Conservation (phyloP, 2,797 vertebrate genomes). For the Buphagus erythrorhynchus region DNA sequence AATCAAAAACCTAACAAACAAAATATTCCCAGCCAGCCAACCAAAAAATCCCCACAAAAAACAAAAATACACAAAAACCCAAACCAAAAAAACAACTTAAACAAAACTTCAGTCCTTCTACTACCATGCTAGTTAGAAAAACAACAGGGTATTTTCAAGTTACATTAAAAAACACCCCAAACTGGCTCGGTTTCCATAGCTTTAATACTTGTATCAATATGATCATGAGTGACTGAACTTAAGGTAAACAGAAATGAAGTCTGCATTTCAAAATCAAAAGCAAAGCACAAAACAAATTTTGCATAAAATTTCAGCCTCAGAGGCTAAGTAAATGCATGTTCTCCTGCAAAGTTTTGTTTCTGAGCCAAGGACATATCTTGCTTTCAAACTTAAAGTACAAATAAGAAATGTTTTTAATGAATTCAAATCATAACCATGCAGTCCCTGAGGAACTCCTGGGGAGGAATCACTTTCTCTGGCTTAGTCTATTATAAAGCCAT, state of each 20-base stretch:
- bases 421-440: conserved; percentile 47
- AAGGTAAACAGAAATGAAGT: background rate
- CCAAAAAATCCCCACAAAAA: background rate
- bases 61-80: rapidly evolving
- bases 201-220: background rate
- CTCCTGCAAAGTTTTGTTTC: background rate
- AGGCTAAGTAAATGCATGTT: conserved; percentile 38
- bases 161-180: background rate
- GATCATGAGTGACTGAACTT: background rate
- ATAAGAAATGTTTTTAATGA: conserved; percentile 47
- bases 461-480: conserved; percentile 34
- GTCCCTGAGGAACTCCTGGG: conserved; percentile 20
- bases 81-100: background rate
- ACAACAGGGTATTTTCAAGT: background rate
- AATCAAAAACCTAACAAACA: rapidly evolving
- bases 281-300: conserved; percentile 16
- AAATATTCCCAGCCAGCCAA: background rate
- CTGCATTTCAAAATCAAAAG: conserved; percentile 10
- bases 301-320: conserved; percentile 5
- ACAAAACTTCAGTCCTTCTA: background rate
- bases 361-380: conserved; percentile 19
- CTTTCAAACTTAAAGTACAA: conserved; percentile 38
- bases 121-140: background rate
- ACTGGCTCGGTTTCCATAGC: background rate
- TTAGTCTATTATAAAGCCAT: conserved; percentile 31